These are phyloP conservation scores for Buceros bicornis DNA, from an alignment of 2,797 vertebrate species.

Conservation along the genomic window DNA sequence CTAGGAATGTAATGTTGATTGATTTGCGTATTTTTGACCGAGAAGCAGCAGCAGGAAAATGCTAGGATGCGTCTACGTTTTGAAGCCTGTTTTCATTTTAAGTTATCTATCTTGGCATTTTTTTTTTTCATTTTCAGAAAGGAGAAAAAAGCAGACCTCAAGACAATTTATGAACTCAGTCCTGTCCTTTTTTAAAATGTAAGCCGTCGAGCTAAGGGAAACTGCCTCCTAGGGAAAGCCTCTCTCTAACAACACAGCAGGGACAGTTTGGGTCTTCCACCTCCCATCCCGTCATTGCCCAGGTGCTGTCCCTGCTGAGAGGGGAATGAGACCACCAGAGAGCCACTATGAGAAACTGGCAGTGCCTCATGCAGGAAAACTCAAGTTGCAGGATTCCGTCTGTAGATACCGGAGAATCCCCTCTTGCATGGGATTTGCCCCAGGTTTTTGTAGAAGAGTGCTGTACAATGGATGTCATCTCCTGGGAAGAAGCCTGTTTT, in stretches of 20 bases:
- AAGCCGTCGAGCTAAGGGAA: neutral
- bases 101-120: neutral
- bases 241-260: neutral
- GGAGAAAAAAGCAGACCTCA: neutral
- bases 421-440: neutral
- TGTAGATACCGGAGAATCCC: neutral
- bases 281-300: fast-evolving
- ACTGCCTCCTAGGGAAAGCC: neutral
- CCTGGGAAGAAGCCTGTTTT: neutral
- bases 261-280: neutral
- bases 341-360: fast-evolving
- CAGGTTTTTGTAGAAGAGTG: neutral
- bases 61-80: neutral
- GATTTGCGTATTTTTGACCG: neutral
- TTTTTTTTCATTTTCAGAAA: neutral
- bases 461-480: neutral
- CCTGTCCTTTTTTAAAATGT: neutral
- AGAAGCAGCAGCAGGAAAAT: neutral
- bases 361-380: neutral
- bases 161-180: neutral
- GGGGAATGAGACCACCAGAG: neutral
- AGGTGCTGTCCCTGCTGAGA: neutral
- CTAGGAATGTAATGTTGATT: neutral
- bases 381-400: fast-evolving
- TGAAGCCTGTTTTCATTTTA: neutral